phyloP scores from a whole-genome alignment of 2,797 vertebrate species.

The Hybognathus amarus region DNA sequence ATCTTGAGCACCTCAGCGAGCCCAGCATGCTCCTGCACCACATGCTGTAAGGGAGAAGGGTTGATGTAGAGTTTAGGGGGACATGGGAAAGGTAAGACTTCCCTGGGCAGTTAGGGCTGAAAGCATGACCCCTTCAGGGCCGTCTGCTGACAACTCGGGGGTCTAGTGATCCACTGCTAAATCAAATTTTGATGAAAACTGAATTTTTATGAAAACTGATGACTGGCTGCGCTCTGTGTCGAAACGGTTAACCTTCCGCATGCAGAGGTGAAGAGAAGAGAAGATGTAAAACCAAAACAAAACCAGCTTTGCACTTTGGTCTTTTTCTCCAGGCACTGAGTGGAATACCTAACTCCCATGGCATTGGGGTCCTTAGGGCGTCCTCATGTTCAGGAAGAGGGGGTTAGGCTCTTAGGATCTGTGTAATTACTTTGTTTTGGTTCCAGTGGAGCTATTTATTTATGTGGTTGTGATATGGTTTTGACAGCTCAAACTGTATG shows the following conservation, averaged over 20 bases:
- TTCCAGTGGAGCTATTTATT: constrained; percentile 76
- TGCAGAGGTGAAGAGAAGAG: constrained; percentile 15
- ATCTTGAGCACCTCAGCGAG: constrained; percentile 9
- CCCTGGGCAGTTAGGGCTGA: constrained; percentile 42
- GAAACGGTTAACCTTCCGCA: constrained; percentile 56
- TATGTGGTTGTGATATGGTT: constrained; percentile 70
- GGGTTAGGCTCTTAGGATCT: constrained; percentile 66
- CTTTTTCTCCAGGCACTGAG: constrained; percentile 49
- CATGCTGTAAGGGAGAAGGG: constrained; percentile 24
- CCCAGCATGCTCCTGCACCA: constrained; percentile 25
- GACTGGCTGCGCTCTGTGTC: constrained; percentile 48
- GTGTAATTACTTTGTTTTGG: constrained; percentile 74
- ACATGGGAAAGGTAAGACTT: constrained; percentile 55
- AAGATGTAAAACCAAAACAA: constrained; percentile 39
- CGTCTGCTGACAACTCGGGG: constrained; percentile 1
- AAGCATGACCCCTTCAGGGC: constrained; percentile 39
- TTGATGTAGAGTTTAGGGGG: constrained; percentile 17
- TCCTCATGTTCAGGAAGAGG: constrained; percentile 68
- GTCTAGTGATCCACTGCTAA: constrained; percentile 19
- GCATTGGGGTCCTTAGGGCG: constrained; percentile 49
- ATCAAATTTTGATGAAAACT: constrained; percentile 44
- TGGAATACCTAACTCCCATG: constrained; percentile 17
- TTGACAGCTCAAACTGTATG: constrained; percentile 62
- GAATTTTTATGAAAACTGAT: constrained; percentile 17
- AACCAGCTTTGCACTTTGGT: constrained; percentile 56